phyloP scores from a whole-genome alignment of 1,140 invertebrate species.

The Calephelis nemesis region DNA sequence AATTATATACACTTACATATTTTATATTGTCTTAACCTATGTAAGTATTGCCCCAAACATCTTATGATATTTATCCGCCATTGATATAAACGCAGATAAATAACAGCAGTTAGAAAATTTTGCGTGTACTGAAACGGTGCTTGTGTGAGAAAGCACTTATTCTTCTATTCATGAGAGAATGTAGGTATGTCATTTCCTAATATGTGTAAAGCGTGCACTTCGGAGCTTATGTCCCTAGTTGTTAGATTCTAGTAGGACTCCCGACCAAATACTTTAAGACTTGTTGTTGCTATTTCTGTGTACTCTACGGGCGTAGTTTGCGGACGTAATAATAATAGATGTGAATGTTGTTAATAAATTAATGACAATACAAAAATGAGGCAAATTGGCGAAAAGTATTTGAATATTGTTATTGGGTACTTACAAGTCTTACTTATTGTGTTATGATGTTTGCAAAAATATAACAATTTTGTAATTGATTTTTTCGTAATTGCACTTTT shows the following conservation, averaged over 20 bases:
- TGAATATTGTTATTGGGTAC: background rate
- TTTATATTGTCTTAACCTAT: too few species aligned
- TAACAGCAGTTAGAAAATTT: too few species aligned
- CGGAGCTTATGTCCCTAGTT: slow-evolving; percentile 74
- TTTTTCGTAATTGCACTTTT: too few species aligned
- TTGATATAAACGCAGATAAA: too few species aligned
- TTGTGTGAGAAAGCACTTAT: slow-evolving; percentile 6
- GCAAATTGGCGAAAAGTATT: background rate
- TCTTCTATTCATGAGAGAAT: slow-evolving; percentile 70
- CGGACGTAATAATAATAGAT: background rate
- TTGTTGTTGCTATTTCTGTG: slow-evolving; percentile 55
- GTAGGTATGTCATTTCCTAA: slow-evolving; percentile 19
- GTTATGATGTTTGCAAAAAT: too few species aligned
- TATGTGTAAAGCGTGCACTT: slow-evolving; percentile 68
- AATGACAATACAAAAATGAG: background rate
- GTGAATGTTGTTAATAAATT: background rate
- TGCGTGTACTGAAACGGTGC: background rate
- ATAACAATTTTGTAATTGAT: too few species aligned
- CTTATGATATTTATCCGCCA: too few species aligned
- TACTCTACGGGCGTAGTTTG: slow-evolving; percentile 24
- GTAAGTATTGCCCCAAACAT: too few species aligned
- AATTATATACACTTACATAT: too few species aligned
- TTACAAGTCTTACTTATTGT: too few species aligned
- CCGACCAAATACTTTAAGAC: slow-evolving; percentile 77
- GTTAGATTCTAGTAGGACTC: slow-evolving; percentile 72